Base-by-base conservation (phyloP, 1,140 invertebrate species). In the Pseudomyrmex dendroicus region DNA sequence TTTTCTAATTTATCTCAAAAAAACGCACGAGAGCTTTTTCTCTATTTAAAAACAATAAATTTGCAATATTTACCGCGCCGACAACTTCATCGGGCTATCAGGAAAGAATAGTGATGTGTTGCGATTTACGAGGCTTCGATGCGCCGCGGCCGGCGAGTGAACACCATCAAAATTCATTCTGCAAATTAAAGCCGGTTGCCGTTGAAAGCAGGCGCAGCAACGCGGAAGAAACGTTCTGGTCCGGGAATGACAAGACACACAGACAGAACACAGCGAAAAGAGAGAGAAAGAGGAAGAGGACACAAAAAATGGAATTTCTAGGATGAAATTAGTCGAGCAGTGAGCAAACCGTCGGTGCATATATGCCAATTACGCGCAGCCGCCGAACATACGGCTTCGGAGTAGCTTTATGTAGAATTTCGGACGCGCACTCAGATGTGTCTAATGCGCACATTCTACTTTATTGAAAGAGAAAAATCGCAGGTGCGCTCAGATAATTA, bases 321-420 rank as follows among this genome's bases (percentile, higher is more conserved):
- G 54, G 20, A 50, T 70, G 8, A 72, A 80, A 80, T 80, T 80
- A 80, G 66, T 12, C 20, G 50, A 56, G 62, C 63, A n/a, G 52
- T 46, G 66, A 48, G 46, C 66, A 22, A 78, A 78, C 64, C 64
- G 52, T 57, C 63, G 20, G 52, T 25, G 44, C 35, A 57, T 2
- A 59, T 59, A 78, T 46, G 44, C 64, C 76, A 72, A 72, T 80
- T 80, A 72, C 67, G 54, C 25, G 44, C 54, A 80, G 66, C 64
- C 52, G 35, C n/a, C 74, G 54, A 70, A 80, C 35, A 35, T 13
- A 25, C 50, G 54, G 54, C 44, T 80, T 59, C 35, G 15, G 54
- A 12, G 46, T 80, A 35, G 35, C 35, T 35, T 35, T 35, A 61
- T 70, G 54, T 66, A 77, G 50, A 67, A 78, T 17, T 68, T 59